Conservation (phyloP, 2,113 vertebrate species). For the Bungarus multicinctus region DNA sequence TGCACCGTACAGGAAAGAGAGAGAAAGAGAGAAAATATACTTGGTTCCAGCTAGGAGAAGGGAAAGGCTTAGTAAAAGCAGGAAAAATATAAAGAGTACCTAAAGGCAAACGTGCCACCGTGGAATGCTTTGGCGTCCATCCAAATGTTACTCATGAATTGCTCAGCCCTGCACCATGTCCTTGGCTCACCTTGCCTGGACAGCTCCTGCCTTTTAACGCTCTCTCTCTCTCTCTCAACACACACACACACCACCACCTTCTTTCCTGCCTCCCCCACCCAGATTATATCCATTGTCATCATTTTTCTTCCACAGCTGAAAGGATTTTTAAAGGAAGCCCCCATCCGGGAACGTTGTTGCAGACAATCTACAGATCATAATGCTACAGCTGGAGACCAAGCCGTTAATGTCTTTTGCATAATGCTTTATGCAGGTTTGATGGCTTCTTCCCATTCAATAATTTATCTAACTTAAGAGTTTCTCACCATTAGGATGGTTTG, state of each 20-base stretch:
- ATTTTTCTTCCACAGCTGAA: constrained; percentile 35
- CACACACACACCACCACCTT: background rate
- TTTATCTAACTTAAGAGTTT: background rate
- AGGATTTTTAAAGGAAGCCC: constrained; percentile 16
- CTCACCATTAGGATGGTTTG: background rate
- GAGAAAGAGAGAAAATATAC: constrained; percentile 38
- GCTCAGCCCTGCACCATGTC: constrained; percentile 45
- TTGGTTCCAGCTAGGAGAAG: constrained; percentile 36
- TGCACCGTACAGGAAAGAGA: background rate
- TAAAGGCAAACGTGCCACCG: constrained; percentile 39
- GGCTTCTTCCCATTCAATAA: constrained; percentile 11
- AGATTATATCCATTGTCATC: constrained; percentile 30
- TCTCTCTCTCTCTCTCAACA: background rate
- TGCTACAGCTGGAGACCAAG: background rate
- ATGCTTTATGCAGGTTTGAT: constrained; percentile 1
- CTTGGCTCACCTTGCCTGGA: constrained; percentile 44
- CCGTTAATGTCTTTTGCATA: background rate
- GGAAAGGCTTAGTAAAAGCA: background rate
- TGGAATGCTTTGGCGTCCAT: constrained; percentile 52
- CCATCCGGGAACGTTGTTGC: background rate
- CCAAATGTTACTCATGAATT: constrained; percentile 62
- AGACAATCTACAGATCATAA: background rate
- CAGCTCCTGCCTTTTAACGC: background rate
- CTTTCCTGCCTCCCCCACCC: background rate
- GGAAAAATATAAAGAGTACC: constrained; percentile 31